Conservation (phyloP, 2,113 vertebrate species). For the Semnornis frantzii region DNA sequence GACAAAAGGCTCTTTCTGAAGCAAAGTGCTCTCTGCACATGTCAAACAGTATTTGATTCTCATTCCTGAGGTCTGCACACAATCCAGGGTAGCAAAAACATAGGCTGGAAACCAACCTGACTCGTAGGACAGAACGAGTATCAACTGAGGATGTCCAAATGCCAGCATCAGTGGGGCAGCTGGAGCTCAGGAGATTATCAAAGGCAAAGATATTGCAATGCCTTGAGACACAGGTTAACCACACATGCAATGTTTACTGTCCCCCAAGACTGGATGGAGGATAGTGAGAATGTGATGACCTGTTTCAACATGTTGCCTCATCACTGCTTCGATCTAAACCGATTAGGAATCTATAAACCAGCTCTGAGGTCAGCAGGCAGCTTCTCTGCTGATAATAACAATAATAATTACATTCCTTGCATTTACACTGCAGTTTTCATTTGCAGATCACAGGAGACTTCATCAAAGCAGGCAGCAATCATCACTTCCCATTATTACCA, state of each 20-base stretch:
- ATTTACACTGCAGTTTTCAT: constrained; percentile 18
- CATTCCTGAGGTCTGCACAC: background rate
- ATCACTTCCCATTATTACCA: constrained; percentile 8
- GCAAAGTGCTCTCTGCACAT: background rate
- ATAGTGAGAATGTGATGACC: background rate
- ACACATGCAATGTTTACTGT: background rate
- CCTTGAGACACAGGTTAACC: background rate
- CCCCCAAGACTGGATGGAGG: background rate
- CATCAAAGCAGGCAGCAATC: constrained; percentile 43
- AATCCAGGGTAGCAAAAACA: background rate
- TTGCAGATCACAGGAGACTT: constrained; percentile 22
- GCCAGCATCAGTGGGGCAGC: background rate
- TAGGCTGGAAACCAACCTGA: background rate
- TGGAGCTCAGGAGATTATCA: background rate
- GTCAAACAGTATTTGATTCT: background rate
- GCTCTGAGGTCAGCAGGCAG: background rate
- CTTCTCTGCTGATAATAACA: background rate
- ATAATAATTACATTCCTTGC: constrained; percentile 49
- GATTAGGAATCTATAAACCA: constrained; percentile 44
- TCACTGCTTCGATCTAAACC: background rate
- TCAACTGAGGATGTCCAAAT: background rate
- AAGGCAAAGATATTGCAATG: background rate
- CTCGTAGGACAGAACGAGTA: background rate
- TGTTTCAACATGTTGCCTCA: background rate
- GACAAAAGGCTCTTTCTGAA: constrained; percentile 4